These are phyloP conservation scores for Metellina segmentata DNA, from an alignment of 2,888 invertebrate species.

Conservation along the genomic window DNA sequence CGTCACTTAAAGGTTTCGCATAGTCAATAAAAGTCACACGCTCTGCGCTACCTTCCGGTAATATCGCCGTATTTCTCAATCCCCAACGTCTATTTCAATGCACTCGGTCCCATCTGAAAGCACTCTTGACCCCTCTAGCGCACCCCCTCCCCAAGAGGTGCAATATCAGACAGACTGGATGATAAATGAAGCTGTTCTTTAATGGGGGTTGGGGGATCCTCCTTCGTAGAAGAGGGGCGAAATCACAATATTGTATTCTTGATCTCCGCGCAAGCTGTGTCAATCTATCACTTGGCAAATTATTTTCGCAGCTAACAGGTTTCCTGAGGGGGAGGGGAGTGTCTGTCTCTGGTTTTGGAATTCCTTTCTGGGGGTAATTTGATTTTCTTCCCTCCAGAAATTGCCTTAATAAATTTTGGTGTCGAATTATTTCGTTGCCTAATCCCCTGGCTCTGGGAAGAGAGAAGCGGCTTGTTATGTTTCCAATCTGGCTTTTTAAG, in stretches of 20 bases:
- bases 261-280: slow-evolving; percentile 13
- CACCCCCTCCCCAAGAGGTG: background rate
- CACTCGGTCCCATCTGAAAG: background rate
- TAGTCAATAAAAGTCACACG: slow-evolving; percentile 45
- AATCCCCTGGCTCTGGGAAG: background rate
- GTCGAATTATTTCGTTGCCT: background rate
- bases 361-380: background rate
- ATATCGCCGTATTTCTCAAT: slow-evolving; percentile 38
- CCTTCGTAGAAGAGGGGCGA: background rate
- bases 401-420: slow-evolving; percentile 15
- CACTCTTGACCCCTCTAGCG: background rate
- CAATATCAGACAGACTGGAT: slow-evolving; percentile 7
- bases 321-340: background rate
- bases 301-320: background rate
- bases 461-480: background rate
- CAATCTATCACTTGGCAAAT: slow-evolving; percentile 35
- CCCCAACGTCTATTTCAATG: slow-evolving; percentile 1
- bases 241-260: slow-evolving; percentile 44
- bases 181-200: slow-evolving; percentile 33
- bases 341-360: background rate
- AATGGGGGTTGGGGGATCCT: background rate
- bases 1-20: slow-evolving; percentile 38
- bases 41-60: slow-evolving; percentile 14
- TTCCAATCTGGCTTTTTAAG: background rate
- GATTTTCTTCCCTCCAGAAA: background rate